Conservation (phyloP, 2,113 vertebrate species). For the Gallinago undulata region DNA sequence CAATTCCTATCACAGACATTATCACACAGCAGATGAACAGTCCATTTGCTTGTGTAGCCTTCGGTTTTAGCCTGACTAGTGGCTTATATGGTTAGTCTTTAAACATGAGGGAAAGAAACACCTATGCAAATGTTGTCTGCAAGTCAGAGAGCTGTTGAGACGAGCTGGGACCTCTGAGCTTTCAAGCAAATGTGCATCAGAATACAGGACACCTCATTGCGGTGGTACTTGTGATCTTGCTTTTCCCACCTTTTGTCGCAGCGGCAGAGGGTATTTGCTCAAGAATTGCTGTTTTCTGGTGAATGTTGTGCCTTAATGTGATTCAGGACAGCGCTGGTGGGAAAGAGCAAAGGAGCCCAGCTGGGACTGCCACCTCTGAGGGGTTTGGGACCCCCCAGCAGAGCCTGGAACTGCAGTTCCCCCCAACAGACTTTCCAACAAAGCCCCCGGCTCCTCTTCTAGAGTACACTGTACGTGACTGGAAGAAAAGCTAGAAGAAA, state of each 20-base stretch:
- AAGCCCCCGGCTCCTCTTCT: background rate
- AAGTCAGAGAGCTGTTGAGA: background rate
- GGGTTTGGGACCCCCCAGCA: background rate
- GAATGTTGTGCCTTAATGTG: background rate
- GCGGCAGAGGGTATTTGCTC: background rate
- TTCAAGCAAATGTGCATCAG: background rate
- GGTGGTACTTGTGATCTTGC: background rate
- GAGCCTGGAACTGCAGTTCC: background rate
- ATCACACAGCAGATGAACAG: background rate
- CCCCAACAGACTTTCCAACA: no score
- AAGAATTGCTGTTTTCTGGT: background rate
- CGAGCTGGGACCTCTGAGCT: background rate
- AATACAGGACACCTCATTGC: background rate
- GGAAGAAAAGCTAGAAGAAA: background rate
- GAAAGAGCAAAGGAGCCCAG: background rate
- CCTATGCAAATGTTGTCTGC: background rate
- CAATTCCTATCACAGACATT: background rate
- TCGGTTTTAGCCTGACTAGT: background rate
- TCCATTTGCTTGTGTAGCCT: background rate
- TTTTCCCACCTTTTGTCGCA: background rate
- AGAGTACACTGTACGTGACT: background rate
- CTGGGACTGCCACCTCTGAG: background rate
- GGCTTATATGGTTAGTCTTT: background rate
- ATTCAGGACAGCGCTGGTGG: background rate
- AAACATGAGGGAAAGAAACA: background rate